Base-by-base conservation (phyloP, 2,113 vertebrate genomes). In the Lanius collurio region DNA sequence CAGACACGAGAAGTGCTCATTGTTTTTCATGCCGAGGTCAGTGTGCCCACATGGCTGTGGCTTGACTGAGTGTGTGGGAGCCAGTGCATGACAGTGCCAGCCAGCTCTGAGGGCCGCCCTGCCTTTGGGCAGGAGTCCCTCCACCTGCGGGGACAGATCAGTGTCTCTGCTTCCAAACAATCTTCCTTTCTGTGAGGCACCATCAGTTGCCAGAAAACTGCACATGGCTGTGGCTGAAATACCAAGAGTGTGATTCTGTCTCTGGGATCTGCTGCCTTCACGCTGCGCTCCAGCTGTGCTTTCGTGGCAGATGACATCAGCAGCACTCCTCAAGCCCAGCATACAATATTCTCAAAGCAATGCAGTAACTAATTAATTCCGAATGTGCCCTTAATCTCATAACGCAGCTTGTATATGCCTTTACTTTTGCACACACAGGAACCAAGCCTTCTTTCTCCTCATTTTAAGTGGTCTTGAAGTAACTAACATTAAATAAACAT, bases 331-430 rank as follows among this genome's bases (percentile, higher is more conserved):
- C 74, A 46, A 94, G 84, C 52, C 37, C 77, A 84, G 87, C 30
- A 47, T 57, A 73, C 27, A 82, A 90, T 82, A 90, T 76, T 81
- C 84, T 83, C 49, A 90, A 95, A 92, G 87, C 71, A 89, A 92
- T 76, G 86, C 84, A 94, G 95, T 93, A 96, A 96, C 91, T 96
- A 96, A 97, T 95, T 94, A 96, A 96, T 97, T 97, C 94, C 95
- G 97, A 95, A 91, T 93, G 93, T 89, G 94, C 41, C 82, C 90
- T 89, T 87, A 83, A 93, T 93, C 96, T 97, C 75, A 69, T 86
- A 81, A 91, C 87, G 84, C 69, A 95, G 94, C 81, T 95, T 92
- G 64, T 87, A 76, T 91, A 62, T 74, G 71, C 69, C 83, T 63
- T 82, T 81, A 88, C 57, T 95, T 83, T 79, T 90, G 55, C 88